Evolutionary conservation across 1,140 invertebrate genomes (phyloP).

Genomic region (Chelonus insularis): DNA sequence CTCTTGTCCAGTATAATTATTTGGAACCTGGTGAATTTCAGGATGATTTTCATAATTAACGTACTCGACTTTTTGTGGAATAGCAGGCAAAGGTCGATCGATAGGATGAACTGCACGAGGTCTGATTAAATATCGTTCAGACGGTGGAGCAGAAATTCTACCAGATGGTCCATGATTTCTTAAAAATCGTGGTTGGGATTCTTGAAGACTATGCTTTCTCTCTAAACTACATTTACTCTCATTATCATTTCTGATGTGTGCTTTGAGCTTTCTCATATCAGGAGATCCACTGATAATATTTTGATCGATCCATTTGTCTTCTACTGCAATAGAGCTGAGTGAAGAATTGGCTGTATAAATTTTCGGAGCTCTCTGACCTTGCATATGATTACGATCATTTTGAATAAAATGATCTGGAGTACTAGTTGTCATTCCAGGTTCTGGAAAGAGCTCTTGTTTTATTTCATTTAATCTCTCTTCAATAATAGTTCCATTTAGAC

Average conservation of each 20-base stretch:
- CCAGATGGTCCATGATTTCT: constrained; percentile 50
- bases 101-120: constrained; percentile 47
- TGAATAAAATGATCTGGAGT: constrained; percentile 49
- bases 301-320: constrained; percentile 47
- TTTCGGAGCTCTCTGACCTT: constrained; percentile 31
- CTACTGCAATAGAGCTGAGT: constrained; percentile 41
- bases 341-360: constrained; percentile 43
- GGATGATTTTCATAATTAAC: constrained; percentile 44
- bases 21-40: constrained; percentile 29
- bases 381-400: constrained; percentile 32
- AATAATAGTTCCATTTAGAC: constrained; percentile 44
- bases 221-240: constrained; percentile 42
- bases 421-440: constrained; percentile 46
- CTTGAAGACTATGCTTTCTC: constrained; percentile 54
- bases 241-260: constrained; percentile 30
- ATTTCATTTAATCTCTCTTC: constrained; percentile 52
- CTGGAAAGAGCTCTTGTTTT: constrained; percentile 50
- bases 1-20: neutral
- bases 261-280: constrained; percentile 38
- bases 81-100: constrained; percentile 50
- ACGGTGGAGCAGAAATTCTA: constrained; percentile 50
- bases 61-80: constrained; percentile 48
- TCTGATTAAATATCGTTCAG: constrained; percentile 44
- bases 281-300: constrained; percentile 39
- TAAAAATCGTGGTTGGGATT: constrained; percentile 42